Percentiles rank a stretch among this genome's conserved stretches.
Conservation (phyloP, 2,797 vertebrate species). For the Enteromius thamalakanensis region DNA sequence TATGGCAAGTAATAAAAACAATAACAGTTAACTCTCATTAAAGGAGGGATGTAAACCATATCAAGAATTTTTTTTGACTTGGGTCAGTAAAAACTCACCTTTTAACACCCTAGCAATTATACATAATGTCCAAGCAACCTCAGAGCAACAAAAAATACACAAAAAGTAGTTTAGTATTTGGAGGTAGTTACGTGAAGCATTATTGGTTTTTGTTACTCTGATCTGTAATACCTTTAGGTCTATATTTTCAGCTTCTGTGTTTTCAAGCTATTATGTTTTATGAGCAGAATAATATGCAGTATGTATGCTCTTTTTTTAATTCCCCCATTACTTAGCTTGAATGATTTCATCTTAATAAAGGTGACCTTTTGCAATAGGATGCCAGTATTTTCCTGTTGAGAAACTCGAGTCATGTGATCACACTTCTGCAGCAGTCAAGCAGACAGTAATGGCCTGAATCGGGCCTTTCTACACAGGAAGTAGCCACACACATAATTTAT, state of each 20-base stretch:
- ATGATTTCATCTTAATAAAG: conserved; percentile 31
- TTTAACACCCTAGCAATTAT: not conserved
- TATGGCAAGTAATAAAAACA: not conserved
- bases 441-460: not conserved
- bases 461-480: not conserved
- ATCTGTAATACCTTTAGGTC: not conserved
- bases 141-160: not conserved
- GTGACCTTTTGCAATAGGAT: conserved; percentile 22
- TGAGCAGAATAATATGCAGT: conserved; percentile 23
- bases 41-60: not conserved
- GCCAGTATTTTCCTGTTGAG: conserved; percentile 7
- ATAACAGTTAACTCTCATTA: not conserved
- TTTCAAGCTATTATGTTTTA: conserved; percentile 17
- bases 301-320: not conserved
- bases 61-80: not conserved
- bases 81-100: not conserved
- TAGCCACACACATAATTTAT: conserved; percentile 30
- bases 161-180: not conserved
- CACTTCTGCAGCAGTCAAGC: conserved; percentile 7
- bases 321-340: conserved; percentile 8
- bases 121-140: not conserved
- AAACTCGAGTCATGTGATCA: not conserved
- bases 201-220: not conserved
- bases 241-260: not conserved
- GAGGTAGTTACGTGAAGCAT: not conserved